A percentile compares a stretch with the other conserved stretches of the same genome.
Evolutionary conservation across 2,888 invertebrate genomes (phyloP).

Genomic region (Craniophora ligustri): DNA sequence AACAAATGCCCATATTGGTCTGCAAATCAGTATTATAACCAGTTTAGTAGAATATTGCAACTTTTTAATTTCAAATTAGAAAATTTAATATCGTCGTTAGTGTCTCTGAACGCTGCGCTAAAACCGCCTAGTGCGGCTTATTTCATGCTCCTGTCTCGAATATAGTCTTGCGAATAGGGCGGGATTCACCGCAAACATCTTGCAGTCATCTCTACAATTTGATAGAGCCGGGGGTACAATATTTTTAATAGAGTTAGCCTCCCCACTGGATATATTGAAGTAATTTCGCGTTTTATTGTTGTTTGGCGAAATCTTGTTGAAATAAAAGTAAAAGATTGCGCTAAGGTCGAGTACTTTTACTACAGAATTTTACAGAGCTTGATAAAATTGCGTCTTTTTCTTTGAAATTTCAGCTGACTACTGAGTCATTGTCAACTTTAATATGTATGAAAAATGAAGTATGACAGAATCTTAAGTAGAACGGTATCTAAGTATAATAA

Average conservation of each 20-base stretch:
- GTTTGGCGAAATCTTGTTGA: slow-evolving; percentile 53
- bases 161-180: slow-evolving; percentile 82
- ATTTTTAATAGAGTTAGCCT: slow-evolving; percentile 68
- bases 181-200: slow-evolving; percentile 79
- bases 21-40: no score
- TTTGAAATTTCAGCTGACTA: slow-evolving; percentile 19
- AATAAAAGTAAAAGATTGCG: slow-evolving; percentile 54
- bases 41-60: no score
- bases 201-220: slow-evolving; percentile 75
- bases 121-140: slow-evolving; percentile 62
- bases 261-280: slow-evolving; percentile 45
- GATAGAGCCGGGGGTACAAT: slow-evolving; percentile 61
- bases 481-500: no score
- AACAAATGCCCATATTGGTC: no score
- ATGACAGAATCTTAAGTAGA: no score
- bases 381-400: slow-evolving; percentile 21
- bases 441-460: no score
- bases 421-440: no score
- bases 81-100: no score
- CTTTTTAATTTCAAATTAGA: no score
- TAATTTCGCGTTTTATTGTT: slow-evolving; percentile 53
- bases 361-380: slow-evolving; percentile 21
- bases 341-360: slow-evolving; percentile 34
- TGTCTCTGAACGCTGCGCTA: background rate
- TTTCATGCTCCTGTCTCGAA: slow-evolving; percentile 72